Percentiles rank a stretch among this genome's conserved stretches.
Evolutionary conservation across 2,113 vertebrate genomes (phyloP).

Genomic region (Pandion haliaetus): DNA sequence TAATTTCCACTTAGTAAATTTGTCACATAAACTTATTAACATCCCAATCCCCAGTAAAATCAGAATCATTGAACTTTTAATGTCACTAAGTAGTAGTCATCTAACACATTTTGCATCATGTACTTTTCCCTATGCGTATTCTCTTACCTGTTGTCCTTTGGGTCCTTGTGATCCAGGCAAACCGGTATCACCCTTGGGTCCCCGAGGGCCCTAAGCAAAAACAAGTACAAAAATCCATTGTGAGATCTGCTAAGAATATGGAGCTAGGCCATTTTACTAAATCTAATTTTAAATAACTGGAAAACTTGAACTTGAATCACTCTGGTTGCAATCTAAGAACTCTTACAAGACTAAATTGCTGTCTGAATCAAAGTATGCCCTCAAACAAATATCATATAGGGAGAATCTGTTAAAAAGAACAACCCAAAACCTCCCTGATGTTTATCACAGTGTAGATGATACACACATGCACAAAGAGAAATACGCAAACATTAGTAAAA

Average conservation of each 20-base stretch:
- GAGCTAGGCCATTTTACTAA: neutral
- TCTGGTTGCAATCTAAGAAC: neutral
- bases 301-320: neutral
- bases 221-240: neutral
- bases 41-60: neutral
- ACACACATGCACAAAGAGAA: neutral
- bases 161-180: conserved; percentile 79
- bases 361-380: neutral
- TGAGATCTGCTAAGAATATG: neutral
- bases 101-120: neutral
- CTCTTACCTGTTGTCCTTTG: conserved; percentile 71
- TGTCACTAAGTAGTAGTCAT: neutral
- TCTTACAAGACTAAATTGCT: neutral
- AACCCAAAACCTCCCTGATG: neutral
- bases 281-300: neutral
- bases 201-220: conserved; percentile 78
- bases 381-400: neutral
- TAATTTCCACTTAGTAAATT: neutral
- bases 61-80: neutral
- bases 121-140: neutral
- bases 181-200: conserved; percentile 86
- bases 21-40: neutral
- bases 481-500: neutral
- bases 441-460: neutral
- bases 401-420: neutral